Evolutionary conservation across 2,888 invertebrate species (phyloP), one percentile per base, ranked within the genome.

Genomic region (Synergus umbraculus): DNA sequence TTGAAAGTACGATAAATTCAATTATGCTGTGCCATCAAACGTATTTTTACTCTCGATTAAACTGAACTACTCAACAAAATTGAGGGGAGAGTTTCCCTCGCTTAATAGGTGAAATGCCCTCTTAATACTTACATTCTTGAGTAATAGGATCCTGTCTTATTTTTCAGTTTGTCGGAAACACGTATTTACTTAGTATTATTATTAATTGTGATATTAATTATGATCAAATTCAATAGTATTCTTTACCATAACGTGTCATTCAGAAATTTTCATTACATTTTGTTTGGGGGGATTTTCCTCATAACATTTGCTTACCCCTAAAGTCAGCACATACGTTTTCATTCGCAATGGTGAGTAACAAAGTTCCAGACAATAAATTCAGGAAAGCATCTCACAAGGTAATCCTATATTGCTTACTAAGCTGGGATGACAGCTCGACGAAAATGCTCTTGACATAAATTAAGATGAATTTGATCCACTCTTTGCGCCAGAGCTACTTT

Each of bases 311-410:
- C 22, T 60, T 60, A 12, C 4, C 60, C 22, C 10, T 22, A 22
- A 22, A 60, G 18, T 69, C 79, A 58, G 65, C 66, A 79, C 85
- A 84, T 87, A 86, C 86, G 85, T 87, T 86, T 87, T 87, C 85
- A 87, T 88, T 88, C 85, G 84, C 85, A 77, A 79, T 73, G 78
- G 80, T 76, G 77, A 49, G 76, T 86, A 86, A 87, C 88, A 84
- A 86, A 87, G 83, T 85, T 85, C 79, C 83, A 65, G 80, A 46
- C 85, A 84, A 88, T 89, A 89, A 88, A 89, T 89, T 88, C 84
- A 78, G 73, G 58, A 73, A 80, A 85, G 87, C 85, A 87, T 87
- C 87, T 84, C 84, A 76, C 81, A 77, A 76, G 79, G 83, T 88
- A 89, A 89, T 89, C 88, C 89, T 81, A 84, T 81, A 84, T 86